phyloP scores from a whole-genome alignment of 2,797 vertebrate species.

The Mus minutoides region DNA sequence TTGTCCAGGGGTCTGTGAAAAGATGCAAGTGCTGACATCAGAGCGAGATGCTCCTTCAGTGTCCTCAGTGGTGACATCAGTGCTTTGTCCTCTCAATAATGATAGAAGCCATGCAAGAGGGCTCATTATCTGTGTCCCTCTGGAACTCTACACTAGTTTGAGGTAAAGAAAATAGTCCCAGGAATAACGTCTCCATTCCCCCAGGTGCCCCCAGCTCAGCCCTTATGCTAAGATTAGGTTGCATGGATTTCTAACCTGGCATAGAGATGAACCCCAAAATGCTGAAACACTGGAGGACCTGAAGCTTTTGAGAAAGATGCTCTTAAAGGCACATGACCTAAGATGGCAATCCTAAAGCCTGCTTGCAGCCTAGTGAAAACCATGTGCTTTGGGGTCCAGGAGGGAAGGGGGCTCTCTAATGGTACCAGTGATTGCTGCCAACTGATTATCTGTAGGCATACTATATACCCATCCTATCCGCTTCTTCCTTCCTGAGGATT shows the following conservation, averaged over 20 bases:
- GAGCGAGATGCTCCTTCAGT: background rate
- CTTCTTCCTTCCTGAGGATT: background rate
- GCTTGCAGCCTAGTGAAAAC: background rate
- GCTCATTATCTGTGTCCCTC: background rate
- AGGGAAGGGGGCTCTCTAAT: background rate
- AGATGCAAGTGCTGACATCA: background rate
- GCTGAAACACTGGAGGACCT: background rate
- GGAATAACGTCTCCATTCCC: background rate
- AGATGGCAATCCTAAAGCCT: background rate
- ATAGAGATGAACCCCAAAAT: background rate
- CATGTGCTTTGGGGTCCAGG: background rate
- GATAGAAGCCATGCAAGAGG: background rate
- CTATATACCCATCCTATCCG: background rate
- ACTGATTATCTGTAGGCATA: background rate
- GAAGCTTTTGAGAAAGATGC: background rate
- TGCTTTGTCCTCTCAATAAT: background rate
- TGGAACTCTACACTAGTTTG: background rate
- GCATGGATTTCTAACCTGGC: background rate
- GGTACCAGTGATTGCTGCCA: background rate
- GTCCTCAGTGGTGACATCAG: background rate
- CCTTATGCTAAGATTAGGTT: slow-evolving; percentile 83
- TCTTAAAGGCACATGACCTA: background rate
- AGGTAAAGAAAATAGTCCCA: background rate
- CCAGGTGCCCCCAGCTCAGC: background rate
- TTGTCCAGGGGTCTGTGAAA: background rate